Conservation (phyloP, 2,888 invertebrate species). For the Cotesia congregata region DNA sequence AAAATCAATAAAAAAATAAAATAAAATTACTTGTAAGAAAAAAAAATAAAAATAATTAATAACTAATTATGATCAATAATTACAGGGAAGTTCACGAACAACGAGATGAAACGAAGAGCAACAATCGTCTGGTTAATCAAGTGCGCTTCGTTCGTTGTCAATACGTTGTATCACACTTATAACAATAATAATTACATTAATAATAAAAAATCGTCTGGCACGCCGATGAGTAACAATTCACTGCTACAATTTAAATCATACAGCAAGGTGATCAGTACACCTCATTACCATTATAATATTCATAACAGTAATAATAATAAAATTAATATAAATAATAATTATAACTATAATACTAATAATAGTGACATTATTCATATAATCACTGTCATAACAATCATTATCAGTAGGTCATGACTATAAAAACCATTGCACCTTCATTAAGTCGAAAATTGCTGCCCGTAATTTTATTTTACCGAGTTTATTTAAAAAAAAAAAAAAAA, state of each 20-base stretch:
- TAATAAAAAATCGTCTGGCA: constrained; percentile 40
- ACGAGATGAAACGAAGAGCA: constrained; percentile 51
- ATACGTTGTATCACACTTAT: constrained; percentile 26
- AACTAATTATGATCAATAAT: constrained; percentile 14
- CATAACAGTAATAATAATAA: not conserved
- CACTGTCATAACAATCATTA: not conserved
- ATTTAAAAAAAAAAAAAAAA: constrained; percentile 4
- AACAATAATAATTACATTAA: constrained; percentile 13
- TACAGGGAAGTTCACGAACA: constrained; percentile 54
- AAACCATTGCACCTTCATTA: constrained; percentile 28
- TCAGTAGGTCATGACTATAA: constrained; percentile 25
- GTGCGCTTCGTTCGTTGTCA: constrained; percentile 53
- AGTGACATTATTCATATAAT: not conserved
- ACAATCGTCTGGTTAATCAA: constrained; percentile 46
- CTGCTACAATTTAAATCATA: constrained; percentile 38
- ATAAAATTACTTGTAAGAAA: not conserved
- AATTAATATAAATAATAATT: not conserved
- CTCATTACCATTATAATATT: constrained; percentile 12
- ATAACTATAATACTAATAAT: not conserved
- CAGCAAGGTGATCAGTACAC: constrained; percentile 29
- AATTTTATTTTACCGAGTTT: not conserved
- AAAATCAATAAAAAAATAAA: not conserved
- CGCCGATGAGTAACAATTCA: constrained; percentile 31
- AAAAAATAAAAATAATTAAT: not conserved
- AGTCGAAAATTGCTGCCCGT: constrained; percentile 26